Percentiles rank a stretch among this genome's conserved stretches.
Conservation (phyloP, 2,797 vertebrate species). For the Siniperca undulata region DNA sequence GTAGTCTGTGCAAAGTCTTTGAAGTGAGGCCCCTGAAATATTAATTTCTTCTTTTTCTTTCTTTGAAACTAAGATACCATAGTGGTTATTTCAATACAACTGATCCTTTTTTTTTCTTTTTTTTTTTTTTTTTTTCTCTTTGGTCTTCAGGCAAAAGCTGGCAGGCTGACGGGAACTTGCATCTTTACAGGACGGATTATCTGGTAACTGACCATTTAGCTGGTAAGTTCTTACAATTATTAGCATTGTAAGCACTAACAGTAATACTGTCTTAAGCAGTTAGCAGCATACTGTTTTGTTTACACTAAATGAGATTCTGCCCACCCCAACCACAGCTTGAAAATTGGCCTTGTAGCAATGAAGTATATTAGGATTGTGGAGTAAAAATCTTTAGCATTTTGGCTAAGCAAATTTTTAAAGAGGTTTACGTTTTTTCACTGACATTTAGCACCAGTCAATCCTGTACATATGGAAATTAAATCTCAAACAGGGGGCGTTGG, state of each 20-base stretch:
- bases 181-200: constrained; percentile 99
- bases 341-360: neutral
- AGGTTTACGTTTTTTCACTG: neutral
- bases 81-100: neutral
- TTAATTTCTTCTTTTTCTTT: neutral
- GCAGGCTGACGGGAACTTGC: constrained; percentile 96
- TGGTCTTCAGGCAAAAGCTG: constrained; percentile 92
- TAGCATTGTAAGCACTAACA: neutral
- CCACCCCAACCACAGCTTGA: neutral
- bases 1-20: neutral
- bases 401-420: neutral
- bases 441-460: neutral
- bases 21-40: neutral
- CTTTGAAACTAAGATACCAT: neutral
- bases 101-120: constrained; percentile 14
- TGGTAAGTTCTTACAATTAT: constrained; percentile 88
- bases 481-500: neutral
- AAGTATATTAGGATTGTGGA: neutral
- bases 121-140: constrained; percentile 45
- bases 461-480: neutral
- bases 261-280: constrained; percentile 13
- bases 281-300: constrained; percentile 10
- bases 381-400: constrained; percentile 2
- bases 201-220: constrained; percentile 99
- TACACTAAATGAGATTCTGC: neutral